Conservation (phyloP, 35 echinoderm and acorn worm genomes). For the Amphiura filiformis region DNA sequence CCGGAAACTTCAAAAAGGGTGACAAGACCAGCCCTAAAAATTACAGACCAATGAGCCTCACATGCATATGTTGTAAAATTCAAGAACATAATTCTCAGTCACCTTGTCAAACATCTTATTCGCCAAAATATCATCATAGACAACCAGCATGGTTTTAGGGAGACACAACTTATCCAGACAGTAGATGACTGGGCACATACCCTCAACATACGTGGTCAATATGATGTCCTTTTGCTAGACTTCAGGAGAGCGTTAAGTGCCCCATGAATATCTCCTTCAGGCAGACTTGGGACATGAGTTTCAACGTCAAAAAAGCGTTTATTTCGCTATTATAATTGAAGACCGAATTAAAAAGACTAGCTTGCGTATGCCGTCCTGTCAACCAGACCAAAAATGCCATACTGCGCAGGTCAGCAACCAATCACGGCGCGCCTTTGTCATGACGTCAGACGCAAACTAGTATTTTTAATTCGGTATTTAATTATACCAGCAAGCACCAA, state of each 20-base stretch:
- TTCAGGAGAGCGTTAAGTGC: constrained; percentile 25
- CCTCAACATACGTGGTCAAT: background rate
- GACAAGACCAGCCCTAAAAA: constrained; percentile 37
- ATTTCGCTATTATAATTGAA: no score
- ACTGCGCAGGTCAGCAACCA: no score
- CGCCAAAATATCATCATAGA: constrained; percentile 25
- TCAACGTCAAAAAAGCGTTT: no score
- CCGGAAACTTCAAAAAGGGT: constrained; percentile 34
- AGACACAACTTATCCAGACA: constrained; percentile 30
- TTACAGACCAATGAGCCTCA: constrained; percentile 44
- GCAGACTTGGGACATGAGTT: no score
- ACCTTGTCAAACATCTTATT: constrained; percentile 25
- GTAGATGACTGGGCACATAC: constrained; percentile 16
- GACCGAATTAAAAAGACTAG: no score
- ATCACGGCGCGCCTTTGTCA: no score
- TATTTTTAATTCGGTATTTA: no score
- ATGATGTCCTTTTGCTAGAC: constrained; percentile 16
- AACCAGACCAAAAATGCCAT: no score
- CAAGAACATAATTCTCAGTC: constrained; percentile 36
- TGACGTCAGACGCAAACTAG: no score
- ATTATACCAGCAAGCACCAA: no score
- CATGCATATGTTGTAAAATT: constrained; percentile 44
- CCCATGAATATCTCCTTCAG: background rate
- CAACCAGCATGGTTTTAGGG: constrained; percentile 45
- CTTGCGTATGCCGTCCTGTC: no score